Evolutionary conservation across 53 echinoderm and acorn worm species (phyloP).

Genomic region (Temnopleurus reevesii): DNA sequence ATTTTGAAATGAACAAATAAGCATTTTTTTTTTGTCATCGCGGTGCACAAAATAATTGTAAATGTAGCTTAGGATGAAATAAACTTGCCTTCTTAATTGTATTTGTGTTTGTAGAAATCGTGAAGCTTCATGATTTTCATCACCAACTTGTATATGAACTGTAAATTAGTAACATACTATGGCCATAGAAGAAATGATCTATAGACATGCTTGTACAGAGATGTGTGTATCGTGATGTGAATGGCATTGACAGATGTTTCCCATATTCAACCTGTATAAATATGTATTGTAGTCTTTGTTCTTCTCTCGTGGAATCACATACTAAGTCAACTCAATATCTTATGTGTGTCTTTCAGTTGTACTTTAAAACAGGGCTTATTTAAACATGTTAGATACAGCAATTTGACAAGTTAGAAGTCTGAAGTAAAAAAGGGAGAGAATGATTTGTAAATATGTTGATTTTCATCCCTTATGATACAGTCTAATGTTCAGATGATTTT

Average conservation of each 20-base stretch:
- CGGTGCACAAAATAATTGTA: not conserved
- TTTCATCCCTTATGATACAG: not conserved
- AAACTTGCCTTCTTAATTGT: conserved; percentile 47
- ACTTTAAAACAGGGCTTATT: conserved; percentile 51
- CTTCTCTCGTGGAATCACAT: not conserved
- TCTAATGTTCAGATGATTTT: not conserved
- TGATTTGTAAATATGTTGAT: conserved; percentile 40
- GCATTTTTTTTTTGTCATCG: too few species aligned
- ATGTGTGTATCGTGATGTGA: not conserved
- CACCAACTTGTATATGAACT: conserved; percentile 29
- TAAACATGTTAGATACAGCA: not conserved
- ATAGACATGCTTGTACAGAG: not conserved
- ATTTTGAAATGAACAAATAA: not conserved
- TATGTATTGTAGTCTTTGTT: conserved; percentile 1
- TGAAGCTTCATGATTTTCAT: not conserved
- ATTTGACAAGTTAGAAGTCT: not conserved
- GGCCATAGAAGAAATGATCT: conserved; percentile 22
- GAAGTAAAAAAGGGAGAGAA: not conserved
- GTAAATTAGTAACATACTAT: conserved; percentile 40
- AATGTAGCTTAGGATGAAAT: not conserved
- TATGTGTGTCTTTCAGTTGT: conserved; percentile 54
- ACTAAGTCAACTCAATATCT: conserved; percentile 31
- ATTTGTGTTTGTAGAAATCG: not conserved
- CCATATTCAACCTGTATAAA: not conserved
- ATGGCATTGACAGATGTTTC: not conserved